A percentile compares a stretch with the other conserved stretches of the same genome.
Conservation (phyloP, 2,113 vertebrate species). For the Pithys albifrons region DNA sequence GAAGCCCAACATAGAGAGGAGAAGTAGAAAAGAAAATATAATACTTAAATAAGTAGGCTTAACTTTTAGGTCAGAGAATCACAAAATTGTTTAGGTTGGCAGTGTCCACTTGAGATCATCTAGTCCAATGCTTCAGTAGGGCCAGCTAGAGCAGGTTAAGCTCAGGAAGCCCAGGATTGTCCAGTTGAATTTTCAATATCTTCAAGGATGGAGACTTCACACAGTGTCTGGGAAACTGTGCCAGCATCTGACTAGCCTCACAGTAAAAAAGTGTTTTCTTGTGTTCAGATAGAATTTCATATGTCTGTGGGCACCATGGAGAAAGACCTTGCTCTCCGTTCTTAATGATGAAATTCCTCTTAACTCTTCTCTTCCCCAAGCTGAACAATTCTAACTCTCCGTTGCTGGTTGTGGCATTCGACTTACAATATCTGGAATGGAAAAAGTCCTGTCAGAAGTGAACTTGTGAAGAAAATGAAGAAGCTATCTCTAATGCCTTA, state of each 20-base stretch:
- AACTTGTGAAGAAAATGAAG: too few relatives aligned
- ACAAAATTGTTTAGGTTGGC: neutral
- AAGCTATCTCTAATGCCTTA: too few relatives aligned
- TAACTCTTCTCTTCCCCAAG: neutral
- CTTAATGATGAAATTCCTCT: neutral
- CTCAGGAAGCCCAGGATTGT: neutral
- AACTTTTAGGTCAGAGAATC: neutral
- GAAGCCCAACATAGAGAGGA: neutral
- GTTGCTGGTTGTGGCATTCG: neutral
- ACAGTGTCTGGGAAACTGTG: neutral
- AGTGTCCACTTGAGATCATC: neutral
- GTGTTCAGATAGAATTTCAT: neutral
- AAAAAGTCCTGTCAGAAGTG: too few relatives aligned
- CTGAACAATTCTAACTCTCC: neutral
- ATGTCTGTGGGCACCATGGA: neutral
- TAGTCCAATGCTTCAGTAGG: neutral
- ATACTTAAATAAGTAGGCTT: neutral
- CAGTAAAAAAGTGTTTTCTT: neutral
- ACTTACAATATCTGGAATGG: too few relatives aligned
- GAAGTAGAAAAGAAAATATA: neutral
- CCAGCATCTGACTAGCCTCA: neutral
- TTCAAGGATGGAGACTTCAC: neutral
- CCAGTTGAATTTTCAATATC: neutral
- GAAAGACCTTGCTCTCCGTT: neutral
- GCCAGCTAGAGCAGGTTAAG: neutral